phyloP scores from a whole-genome alignment of 2,888 invertebrate genomes.

The Suillia variegata region DNA sequence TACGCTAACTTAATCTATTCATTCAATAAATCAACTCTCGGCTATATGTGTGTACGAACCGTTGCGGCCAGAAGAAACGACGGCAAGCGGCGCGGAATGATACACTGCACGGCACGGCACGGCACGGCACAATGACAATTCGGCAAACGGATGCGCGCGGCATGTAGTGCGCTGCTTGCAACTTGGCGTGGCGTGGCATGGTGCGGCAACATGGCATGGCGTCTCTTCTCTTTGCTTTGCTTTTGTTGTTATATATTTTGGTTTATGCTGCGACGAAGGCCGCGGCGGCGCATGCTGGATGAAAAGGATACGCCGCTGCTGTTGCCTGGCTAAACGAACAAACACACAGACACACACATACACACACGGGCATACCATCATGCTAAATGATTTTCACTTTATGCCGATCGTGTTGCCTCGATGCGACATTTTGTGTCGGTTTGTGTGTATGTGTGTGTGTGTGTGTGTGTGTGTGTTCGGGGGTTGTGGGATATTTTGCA shows the following conservation, averaged over 20 bases:
- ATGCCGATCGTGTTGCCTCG: neutral
- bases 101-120: neutral
- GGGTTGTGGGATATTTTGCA: no score
- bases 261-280: neutral
- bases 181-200: neutral
- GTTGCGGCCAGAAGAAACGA: no score
- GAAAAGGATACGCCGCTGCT: conserved; percentile 16
- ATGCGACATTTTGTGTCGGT: no score
- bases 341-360: no score
- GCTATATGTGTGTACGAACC: conserved; percentile 24
- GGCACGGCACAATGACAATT: neutral
- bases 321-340: no score
- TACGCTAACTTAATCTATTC: conserved; percentile 57
- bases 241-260: no score
- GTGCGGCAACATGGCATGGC: neutral
- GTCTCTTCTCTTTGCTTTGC: neutral
- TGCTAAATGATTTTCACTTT: neutral
- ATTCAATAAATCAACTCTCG: conserved; percentile 54
- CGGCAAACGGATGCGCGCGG: neutral
- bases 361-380: no score
- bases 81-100: neutral
- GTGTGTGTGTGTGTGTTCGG: no score
- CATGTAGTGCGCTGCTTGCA: conserved; percentile 2
- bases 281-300: conserved; percentile 1
- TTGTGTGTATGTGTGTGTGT: no score